Percentiles rank a stretch among this genome's conserved stretches.
Conservation (phyloP, 2,113 vertebrate genomes). For the Ondatra zibethicus region DNA sequence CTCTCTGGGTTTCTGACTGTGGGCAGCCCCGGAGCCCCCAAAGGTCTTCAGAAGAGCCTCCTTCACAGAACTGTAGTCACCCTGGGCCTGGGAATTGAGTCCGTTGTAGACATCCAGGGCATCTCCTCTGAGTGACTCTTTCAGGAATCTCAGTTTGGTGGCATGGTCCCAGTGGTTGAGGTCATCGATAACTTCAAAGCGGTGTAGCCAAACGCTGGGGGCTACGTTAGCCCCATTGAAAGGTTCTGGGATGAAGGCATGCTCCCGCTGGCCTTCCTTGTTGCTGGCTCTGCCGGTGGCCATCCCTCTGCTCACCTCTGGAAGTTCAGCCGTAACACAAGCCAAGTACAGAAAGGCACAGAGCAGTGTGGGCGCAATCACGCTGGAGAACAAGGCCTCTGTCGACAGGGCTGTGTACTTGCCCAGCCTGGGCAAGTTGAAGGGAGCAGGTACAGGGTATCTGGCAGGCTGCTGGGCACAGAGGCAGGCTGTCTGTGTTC, state of each 20-base stretch:
- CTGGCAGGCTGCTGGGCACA: background rate
- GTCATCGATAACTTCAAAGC: constrained; percentile 67
- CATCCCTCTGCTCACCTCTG: constrained; percentile 61
- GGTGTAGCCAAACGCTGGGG: constrained; percentile 74
- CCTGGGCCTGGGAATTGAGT: constrained; percentile 61
- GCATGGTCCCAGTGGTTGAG: constrained; percentile 76
- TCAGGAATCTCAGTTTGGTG: constrained; percentile 73
- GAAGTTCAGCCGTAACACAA: constrained; percentile 59
- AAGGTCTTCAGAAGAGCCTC: constrained; percentile 68
- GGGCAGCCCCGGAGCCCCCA: rapidly evolving
- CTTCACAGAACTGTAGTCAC: constrained; percentile 29
- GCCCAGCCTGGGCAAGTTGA: constrained; percentile 33
- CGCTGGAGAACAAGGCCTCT: constrained; percentile 56
- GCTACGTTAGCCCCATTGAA: constrained; percentile 52
- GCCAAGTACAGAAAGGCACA: constrained; percentile 64
- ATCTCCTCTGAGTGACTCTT: constrained; percentile 66
- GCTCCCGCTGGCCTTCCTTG: constrained; percentile 6
- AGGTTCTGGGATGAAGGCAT: constrained; percentile 47
- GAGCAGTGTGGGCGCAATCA: constrained; percentile 70
- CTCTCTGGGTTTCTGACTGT: constrained; percentile 60
- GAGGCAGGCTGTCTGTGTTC: background rate
- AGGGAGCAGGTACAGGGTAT: background rate
- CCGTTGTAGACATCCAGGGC: constrained; percentile 59
- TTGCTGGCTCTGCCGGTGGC: constrained; percentile 47
- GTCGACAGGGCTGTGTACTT: background rate